These are phyloP conservation scores for Variabilichromis moorii DNA, from an alignment of 2,113 vertebrate species.

Conservation along the genomic window DNA sequence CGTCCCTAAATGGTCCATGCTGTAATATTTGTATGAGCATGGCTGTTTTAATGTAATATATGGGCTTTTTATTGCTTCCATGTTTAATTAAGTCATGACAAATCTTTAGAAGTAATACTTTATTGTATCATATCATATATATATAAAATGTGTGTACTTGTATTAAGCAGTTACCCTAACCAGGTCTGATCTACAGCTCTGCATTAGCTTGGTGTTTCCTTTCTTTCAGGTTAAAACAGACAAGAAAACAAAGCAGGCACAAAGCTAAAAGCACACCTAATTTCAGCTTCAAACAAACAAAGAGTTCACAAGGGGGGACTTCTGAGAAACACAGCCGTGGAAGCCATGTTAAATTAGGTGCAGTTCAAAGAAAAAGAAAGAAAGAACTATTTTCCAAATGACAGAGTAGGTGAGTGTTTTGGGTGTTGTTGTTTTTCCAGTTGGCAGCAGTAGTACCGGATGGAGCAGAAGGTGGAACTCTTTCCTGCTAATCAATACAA, in stretches of 20 bases:
- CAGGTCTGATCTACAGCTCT: neutral
- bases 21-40: neutral
- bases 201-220: neutral
- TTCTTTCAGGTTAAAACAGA: neutral
- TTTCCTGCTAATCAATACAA: constrained; percentile 46
- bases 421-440: neutral
- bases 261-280: neutral
- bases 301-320: neutral
- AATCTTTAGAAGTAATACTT: neutral
- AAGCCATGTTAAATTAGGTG: neutral
- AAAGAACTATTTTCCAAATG: neutral
- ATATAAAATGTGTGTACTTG: neutral
- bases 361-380: neutral
- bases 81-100: neutral
- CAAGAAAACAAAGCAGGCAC: neutral
- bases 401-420: neutral
- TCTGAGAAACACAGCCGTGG: neutral
- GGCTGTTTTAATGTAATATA: neutral
- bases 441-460: neutral
- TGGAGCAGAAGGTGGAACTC: constrained; percentile 16
- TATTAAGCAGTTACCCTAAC: neutral
- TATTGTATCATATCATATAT: neutral
- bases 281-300: neutral
- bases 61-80: neutral
- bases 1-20: neutral